Conservation (phyloP, 2,888 invertebrate species). For the Aphodius sticticus region DNA sequence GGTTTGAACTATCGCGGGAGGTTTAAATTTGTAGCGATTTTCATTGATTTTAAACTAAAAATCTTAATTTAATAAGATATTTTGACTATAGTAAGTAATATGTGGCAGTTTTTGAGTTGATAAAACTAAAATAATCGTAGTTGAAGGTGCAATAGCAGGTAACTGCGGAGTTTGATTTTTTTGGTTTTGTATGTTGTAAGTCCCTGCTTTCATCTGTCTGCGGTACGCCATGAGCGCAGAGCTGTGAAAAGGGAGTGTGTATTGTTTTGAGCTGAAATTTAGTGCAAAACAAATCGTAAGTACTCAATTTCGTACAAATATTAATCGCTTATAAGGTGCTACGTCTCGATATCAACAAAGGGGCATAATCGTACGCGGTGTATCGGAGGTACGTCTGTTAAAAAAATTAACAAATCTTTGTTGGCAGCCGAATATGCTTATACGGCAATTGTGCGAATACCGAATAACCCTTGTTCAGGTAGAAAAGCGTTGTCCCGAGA, state of each 20-base stretch:
- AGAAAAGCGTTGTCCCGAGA: slow-evolving; percentile 8
- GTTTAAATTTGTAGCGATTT: slow-evolving; percentile 21
- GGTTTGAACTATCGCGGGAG: slow-evolving; percentile 18
- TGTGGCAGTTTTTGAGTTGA: neutral
- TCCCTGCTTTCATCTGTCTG: slow-evolving; percentile 44
- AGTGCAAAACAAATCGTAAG: slow-evolving; percentile 38
- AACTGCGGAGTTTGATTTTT: slow-evolving; percentile 25
- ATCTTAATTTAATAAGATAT: neutral
- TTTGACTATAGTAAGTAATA: neutral
- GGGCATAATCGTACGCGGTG: neutral
- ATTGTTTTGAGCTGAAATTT: slow-evolving; percentile 47
- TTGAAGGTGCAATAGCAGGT: neutral
- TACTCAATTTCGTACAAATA: slow-evolving; percentile 10
- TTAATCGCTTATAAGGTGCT: slow-evolving; percentile 5
- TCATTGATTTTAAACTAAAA: slow-evolving; percentile 13
- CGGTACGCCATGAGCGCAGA: slow-evolving; percentile 58
- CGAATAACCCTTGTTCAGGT: neutral
- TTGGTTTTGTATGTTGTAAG: slow-evolving; percentile 42
- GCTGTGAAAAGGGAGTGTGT: slow-evolving; percentile 58
- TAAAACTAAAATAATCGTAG: neutral
- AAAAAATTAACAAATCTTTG: slow-evolving; percentile 15
- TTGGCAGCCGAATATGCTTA: slow-evolving; percentile 30
- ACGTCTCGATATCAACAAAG: neutral
- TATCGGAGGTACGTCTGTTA: neutral
- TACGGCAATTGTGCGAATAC: slow-evolving; percentile 16